Base-by-base conservation (phyloP, 1,140 invertebrate species). In the Leptinotarsa texana region DNA sequence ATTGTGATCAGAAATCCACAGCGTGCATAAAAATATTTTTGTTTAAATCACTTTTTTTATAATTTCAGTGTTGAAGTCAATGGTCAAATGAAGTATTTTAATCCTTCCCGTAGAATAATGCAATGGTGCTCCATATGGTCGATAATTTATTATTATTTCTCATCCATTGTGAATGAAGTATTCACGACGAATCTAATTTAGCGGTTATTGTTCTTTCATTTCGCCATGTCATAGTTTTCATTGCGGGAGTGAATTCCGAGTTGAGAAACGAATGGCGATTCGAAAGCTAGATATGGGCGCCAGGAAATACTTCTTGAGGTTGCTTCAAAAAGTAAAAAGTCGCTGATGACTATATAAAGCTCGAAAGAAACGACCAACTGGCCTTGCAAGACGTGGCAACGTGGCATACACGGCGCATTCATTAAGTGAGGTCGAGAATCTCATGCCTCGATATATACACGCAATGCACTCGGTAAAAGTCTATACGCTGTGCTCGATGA, bases 341-440 rank as follows among this genome's bases (percentile, higher is more conserved):
- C 21, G 21, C 27, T 24, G 24, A 27, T 42, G 18, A 42, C 65
- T 67, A 67, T 67, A 67, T 67, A 67, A 67, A 67, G 65, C 15
- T 42, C 42, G 42, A 17, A 67, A 42, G 24, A 17, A 27, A 42
- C 65, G 18, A 27, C 24, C 22, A 24, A 42, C 65, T 42, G 65
- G 18, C 65, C 65, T 67, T 67, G 65, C 65, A 13, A 67, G 65
- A 67, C 65, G 18, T 67, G 65, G 65, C 65, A 67, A 67, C 65
- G 65, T 57, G 15, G 51, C 51, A 3, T 57, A 17, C 17, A 57
- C 65, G 65, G n/a, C 65, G 65, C 65, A 67, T 67, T 42, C 65
- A 67, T 67, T 33, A 67, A 27, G 65, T 24, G 65, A 67, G 65
- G 65, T 67, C 65, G 65, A 67, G 65, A 67, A 67, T 67, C 65